Evolutionary conservation across 2,888 invertebrate species (phyloP).

Genomic region (Lamellibrachia columna): DNA sequence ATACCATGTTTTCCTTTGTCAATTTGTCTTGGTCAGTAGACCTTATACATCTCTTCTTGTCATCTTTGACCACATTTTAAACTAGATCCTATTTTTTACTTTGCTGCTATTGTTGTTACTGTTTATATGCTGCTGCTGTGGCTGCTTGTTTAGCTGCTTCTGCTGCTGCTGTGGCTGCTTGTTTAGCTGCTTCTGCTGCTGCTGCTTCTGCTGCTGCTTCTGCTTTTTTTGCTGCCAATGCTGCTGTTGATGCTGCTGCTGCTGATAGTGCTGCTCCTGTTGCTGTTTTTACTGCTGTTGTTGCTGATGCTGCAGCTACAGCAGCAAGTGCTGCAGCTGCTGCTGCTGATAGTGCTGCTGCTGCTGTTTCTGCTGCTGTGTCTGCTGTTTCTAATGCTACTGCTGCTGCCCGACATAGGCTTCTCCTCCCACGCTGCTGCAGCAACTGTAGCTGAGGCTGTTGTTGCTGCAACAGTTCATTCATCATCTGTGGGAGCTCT

Average conservation of each 20-base stretch:
- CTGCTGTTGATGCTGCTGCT: not conserved
- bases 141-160: not conserved
- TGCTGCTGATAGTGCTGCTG: too few relatives aligned
- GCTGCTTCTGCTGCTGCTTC: conserved; percentile 1
- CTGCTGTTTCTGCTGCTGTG: too few relatives aligned
- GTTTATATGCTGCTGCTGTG: not conserved
- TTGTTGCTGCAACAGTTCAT: not conserved
- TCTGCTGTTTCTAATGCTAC: not conserved
- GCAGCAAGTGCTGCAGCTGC: too few relatives aligned
- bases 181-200: conserved; percentile 13
- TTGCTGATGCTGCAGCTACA: not conserved
- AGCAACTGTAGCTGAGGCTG: not conserved
- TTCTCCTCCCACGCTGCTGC: conserved; percentile 13
- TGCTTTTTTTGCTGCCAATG: not conserved
- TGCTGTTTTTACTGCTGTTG: not conserved
- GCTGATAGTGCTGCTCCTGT: not conserved
- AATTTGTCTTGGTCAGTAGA: too few relatives aligned
- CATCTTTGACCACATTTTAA: too few relatives aligned
- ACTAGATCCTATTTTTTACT: too few relatives aligned
- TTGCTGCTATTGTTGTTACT: not conserved
- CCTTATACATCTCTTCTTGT: too few relatives aligned
- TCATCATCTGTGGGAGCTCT: not conserved
- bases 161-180: not conserved
- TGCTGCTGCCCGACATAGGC: not conserved
- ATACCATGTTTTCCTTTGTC: too few relatives aligned